Base-by-base conservation (phyloP, 2,113 vertebrate species). In the Psilopsiagon aurifrons region DNA sequence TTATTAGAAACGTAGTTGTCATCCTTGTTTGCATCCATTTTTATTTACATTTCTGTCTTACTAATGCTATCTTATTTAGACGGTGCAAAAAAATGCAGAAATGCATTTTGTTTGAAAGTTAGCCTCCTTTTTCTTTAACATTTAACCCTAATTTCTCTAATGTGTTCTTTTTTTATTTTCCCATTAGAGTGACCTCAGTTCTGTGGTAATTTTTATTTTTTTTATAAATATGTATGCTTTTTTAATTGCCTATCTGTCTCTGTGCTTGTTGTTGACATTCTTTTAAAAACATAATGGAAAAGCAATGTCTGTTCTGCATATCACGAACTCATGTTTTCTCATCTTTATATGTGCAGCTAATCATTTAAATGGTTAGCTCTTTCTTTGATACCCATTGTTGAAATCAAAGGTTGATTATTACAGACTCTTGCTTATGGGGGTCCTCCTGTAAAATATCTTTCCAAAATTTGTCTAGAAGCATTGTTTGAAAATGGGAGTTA, bases 131-230 rank as follows among this genome's bases (percentile, higher is more conserved):
- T 98, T 98, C 97, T 98, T 98, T 99, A 98, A 98, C 98, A 99
- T 99, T 98, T 99, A 99, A 99, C 98, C 97, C 97, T 98, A 97
- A 99, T 99, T 99, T 99, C 98, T 99, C 99, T 99, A 98, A 99
- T 98, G 95, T 99, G 98, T 96, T 99, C 88, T 98, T 98, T 99
- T 99, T 99, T 99, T 98, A 98, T 99, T 99, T 99, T 98, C 98
- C 99, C 99, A 99, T 99, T 99, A 99, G 99, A 99, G 99, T 98
- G 99, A 99, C 99, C 99, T 99, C 99, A 99, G 99, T 99, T 99
- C 99, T 98, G 99, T 99, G 99, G 99, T 99, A 99, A 99, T 99
- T 99, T 97, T 98, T 97, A 98, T 99, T 99, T 98, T 98, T 98
- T 98, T 99, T 98, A 98, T 98, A 98, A 97, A 98, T 97, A 97